Evolutionary conservation across 2,113 vertebrate species (phyloP).

Genomic region (Perca fluviatilis): DNA sequence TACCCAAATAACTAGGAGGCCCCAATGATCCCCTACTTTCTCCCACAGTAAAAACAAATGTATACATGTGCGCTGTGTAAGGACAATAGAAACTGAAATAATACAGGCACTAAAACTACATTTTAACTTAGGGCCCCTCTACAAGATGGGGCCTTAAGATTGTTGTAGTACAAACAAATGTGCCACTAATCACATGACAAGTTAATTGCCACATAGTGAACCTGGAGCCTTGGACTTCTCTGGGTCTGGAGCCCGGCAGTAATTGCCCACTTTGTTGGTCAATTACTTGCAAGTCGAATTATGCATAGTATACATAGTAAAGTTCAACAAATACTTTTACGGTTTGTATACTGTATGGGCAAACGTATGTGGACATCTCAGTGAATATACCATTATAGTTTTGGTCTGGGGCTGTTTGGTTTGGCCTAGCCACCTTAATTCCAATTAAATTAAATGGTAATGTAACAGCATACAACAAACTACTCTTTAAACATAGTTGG

Average conservation of each 20-base stretch:
- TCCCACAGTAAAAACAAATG: neutral
- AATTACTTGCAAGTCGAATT: neutral
- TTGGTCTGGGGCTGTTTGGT: neutral
- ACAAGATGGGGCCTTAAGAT: neutral
- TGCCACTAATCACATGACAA: neutral
- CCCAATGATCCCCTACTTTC: neutral
- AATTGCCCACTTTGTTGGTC: neutral
- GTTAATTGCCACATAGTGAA: neutral
- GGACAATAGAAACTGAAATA: neutral
- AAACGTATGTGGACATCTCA: too few relatives aligned
- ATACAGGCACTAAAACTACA: neutral
- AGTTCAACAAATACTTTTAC: neutral
- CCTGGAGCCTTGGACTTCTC: too few relatives aligned
- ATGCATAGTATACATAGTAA: neutral
- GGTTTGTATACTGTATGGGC: too few relatives aligned
- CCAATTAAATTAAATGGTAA: neutral
- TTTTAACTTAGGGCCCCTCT: neutral
- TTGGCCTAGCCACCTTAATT: neutral
- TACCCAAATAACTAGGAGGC: neutral
- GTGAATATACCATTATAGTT: too few relatives aligned
- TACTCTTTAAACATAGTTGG: too few relatives aligned
- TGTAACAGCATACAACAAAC: neutral
- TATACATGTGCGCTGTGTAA: neutral
- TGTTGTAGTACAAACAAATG: neutral
- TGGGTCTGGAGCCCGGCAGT: too few relatives aligned